Evolutionary conservation across 2,113 vertebrate species (phyloP).

Genomic region (Cricetomys ansorgei): DNA sequence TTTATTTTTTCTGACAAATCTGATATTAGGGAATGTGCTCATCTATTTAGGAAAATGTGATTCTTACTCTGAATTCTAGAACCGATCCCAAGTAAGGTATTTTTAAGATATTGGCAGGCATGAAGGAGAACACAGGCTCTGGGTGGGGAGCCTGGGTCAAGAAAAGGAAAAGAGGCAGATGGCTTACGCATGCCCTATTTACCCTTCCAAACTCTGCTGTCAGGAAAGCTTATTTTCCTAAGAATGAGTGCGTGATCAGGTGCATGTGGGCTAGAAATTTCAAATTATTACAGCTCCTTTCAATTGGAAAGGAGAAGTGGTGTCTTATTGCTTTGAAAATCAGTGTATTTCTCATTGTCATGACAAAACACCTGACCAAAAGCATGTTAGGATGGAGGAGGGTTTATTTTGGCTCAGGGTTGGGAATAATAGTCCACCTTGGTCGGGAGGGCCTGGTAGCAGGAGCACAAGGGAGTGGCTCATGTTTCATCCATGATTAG

Average conservation of each 20-base stretch:
- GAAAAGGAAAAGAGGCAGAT: neutral
- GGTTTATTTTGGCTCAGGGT: neutral
- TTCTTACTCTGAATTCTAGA: neutral
- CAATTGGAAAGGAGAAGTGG: neutral
- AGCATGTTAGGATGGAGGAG: no score
- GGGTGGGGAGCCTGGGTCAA: neutral
- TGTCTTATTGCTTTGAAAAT: neutral
- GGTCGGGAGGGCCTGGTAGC: neutral
- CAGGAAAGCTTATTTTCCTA: neutral
- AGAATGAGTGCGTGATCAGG: neutral
- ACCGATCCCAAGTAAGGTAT: neutral
- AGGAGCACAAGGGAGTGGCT: neutral
- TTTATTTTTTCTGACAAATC: neutral
- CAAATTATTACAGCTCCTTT: neutral
- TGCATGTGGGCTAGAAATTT: neutral
- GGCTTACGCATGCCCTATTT: neutral
- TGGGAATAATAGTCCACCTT: no score
- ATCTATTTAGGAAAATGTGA: neutral
- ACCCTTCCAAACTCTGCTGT: neutral
- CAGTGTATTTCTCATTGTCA: neutral
- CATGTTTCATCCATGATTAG: neutral
- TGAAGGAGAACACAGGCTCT: neutral
- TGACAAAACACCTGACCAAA: neutral
- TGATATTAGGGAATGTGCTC: neutral
- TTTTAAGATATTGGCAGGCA: neutral